Base-by-base conservation (phyloP, 2,797 vertebrate species). In the Gymnoscopelus braueri region DNA sequence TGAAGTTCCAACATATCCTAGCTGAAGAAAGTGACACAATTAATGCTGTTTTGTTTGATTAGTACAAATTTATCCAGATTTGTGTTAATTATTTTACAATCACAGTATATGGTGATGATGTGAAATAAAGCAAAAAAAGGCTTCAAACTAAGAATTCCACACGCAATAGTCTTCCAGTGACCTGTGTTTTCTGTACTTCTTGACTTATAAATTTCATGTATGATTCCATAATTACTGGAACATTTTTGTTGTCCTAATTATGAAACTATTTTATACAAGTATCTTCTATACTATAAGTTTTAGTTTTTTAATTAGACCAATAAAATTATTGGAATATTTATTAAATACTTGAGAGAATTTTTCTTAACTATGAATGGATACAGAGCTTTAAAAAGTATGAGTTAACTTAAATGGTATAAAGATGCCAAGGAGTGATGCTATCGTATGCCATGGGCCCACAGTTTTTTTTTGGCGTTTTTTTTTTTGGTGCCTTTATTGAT, bases 271-370 rank as follows among this genome's bases (percentile, higher is more conserved):
- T 88, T 88, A 72, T 91, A 88, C 79, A 70, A 73, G 51, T 60
- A 72, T 82, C 63, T 65, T 66, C 56, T 67, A 68, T 78, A 77
- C 53, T 82, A 2, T 48, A 1, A 29, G 29, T 49, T 6, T 19
- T 26, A 3, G 24, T 55, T 57, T 57, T 69, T 77, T 48, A 57
- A 84, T 82, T 56, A 82, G 39, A 65, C 32, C 72, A 90, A 91
- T 88, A 85, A 90, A 90, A 78, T 60, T 39, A 55, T 81, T 59
- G 51, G 75, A 68, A 81, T 84, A 69, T 88, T 88, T 91, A 75
- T 82, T 87, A 75, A 77, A 69, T 3, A 9, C 0, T 39, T 60
- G 49, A 55, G 52, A 3, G 11, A 19, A 54, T n/a, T 60, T 50
- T 59, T 60, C 10, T 60, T 11, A 67, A 60, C 51, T 67, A 23